Percentiles rank a stretch among this genome's conserved stretches.
Evolutionary conservation across 2,797 vertebrate genomes (phyloP).

Genomic region (Coregonus ussuriensis): DNA sequence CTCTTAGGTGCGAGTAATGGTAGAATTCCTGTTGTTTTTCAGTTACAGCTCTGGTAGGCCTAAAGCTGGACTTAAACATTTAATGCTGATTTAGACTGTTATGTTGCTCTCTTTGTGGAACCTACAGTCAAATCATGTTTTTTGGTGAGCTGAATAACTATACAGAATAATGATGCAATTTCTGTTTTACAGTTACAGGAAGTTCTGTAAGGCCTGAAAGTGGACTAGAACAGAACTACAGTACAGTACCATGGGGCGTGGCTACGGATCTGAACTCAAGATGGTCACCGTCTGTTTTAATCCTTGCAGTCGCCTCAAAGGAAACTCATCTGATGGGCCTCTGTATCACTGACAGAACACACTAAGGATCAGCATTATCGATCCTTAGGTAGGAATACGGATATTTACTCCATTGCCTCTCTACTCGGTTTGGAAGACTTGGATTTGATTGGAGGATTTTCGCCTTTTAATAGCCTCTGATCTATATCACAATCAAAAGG

Average conservation of each 20-base stretch:
- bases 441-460: conserved; percentile 3
- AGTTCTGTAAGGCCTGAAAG: conserved; percentile 27
- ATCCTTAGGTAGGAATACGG: conserved; percentile 41
- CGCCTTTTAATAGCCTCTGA: conserved; percentile 25
- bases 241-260: conserved; percentile 58
- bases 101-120: not conserved
- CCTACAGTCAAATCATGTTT: not conserved
- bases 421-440: conserved; percentile 48
- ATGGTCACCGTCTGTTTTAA: conserved; percentile 63
- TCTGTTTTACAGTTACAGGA: conserved; percentile 43
- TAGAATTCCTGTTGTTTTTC: conserved; percentile 20
- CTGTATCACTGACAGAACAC: conserved; percentile 58
- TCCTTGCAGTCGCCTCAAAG: conserved; percentile 71
- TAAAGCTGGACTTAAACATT: conserved; percentile 17
- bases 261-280: conserved; percentile 38
- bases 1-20: not conserved
- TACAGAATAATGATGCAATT: not conserved
- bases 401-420: conserved; percentile 49
- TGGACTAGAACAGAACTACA: conserved; percentile 11
- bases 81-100: not conserved
- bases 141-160: not conserved
- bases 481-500: conserved; percentile 31
- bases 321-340: conserved; percentile 49
- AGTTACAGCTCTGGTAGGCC: conserved; percentile 43
- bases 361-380: conserved; percentile 37